These are phyloP conservation scores for Tenthredo distinguenda DNA, from an alignment of 2,888 invertebrate species.

Conservation along the genomic window DNA sequence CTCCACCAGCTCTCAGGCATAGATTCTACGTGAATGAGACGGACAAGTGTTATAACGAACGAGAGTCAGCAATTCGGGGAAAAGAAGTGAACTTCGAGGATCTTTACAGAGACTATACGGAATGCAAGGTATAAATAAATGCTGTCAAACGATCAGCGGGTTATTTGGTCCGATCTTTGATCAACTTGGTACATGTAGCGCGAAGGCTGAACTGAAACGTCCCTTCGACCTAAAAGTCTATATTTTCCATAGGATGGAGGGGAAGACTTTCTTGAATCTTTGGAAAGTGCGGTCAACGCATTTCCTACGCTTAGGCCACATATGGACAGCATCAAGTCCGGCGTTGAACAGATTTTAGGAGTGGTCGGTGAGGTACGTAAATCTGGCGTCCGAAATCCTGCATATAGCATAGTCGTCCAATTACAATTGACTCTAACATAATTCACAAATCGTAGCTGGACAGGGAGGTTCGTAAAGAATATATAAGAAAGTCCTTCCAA, in stretches of 20 bases:
- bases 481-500: not conserved
- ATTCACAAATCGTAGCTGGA: not conserved
- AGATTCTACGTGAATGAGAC: not conserved
- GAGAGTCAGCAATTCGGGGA: slow-evolving; percentile 35
- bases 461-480: not conserved
- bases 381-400: not conserved
- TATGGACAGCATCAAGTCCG: not conserved
- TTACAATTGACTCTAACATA: not conserved
- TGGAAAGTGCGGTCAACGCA: not conserved
- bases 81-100: slow-evolving; percentile 60
- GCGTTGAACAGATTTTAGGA: not conserved
- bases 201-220: not conserved
- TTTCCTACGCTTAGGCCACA: not conserved
- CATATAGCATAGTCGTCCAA: not conserved
- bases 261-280: not conserved
- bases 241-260: not conserved
- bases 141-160: not conserved
- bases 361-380: not conserved
- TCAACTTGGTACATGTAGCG: not conserved
- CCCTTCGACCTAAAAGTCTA: not conserved
- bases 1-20: slow-evolving; percentile 58
- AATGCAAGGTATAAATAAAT: slow-evolving; percentile 63
- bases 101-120: slow-evolving; percentile 63
- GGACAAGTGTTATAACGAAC: slow-evolving; percentile 42
- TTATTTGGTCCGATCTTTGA: not conserved